These are phyloP conservation scores for Galeruca laticollis DNA, from an alignment of 2,888 invertebrate species.

Conservation along the genomic window DNA sequence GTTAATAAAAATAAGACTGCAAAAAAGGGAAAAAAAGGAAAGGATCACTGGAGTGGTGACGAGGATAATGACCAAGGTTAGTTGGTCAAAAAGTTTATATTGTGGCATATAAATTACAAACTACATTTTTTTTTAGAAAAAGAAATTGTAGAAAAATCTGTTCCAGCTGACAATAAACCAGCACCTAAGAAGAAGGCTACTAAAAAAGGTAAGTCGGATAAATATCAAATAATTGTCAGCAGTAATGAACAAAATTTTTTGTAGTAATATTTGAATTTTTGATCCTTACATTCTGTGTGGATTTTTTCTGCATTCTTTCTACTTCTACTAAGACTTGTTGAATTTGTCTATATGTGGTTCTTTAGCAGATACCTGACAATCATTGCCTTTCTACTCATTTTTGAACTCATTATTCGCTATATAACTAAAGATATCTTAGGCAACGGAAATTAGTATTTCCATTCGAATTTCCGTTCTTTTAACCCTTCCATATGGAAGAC, in stretches of 20 bases:
- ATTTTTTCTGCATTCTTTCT: too few relatives aligned
- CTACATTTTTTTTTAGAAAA: conserved; percentile 23
- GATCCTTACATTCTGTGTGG: too few relatives aligned
- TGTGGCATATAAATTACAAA: neutral
- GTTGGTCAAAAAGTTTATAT: conserved; percentile 43
- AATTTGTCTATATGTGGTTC: too few relatives aligned
- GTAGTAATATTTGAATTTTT: too few relatives aligned
- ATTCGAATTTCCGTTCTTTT: neutral
- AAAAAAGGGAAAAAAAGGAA: conserved; percentile 66
- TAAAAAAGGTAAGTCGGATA: conserved; percentile 65
- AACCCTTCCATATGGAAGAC: too few relatives aligned
- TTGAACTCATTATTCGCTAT: neutral
- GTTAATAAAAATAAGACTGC: conserved; percentile 68
- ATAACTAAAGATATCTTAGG: too few relatives aligned
- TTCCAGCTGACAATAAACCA: conserved; percentile 49
- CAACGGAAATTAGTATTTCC: too few relatives aligned
- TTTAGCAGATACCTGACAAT: too few relatives aligned
- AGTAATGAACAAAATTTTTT: too few relatives aligned
- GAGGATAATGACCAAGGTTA: conserved; percentile 59
- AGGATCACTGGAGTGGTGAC: conserved; percentile 62
- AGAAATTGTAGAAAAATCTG: conserved; percentile 38
- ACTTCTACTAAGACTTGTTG: neutral
- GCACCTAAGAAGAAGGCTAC: conserved; percentile 67
- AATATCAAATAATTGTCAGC: neutral
- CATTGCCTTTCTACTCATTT: neutral